Percentiles rank a stretch among this genome's conserved stretches.
Evolutionary conservation across 2,888 invertebrate genomes (phyloP).

Genomic region (Hydroisotoma schaefferi): DNA sequence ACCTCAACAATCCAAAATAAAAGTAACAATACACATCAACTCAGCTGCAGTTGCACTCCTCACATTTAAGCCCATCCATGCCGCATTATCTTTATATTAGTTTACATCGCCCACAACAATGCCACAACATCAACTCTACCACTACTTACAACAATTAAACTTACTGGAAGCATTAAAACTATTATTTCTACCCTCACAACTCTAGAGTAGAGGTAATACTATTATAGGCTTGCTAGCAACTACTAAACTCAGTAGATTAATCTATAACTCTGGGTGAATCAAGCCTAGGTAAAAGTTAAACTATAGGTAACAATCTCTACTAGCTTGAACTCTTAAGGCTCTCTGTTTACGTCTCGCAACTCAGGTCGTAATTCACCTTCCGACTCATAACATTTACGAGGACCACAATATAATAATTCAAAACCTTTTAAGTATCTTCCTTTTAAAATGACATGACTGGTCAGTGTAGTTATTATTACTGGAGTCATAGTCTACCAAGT

Average conservation of each 20-base stretch:
- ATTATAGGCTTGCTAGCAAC: too few species aligned
- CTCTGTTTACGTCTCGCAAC: neutral
- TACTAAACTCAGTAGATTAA: too few species aligned
- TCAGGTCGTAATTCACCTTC: neutral
- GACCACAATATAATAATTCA: neutral
- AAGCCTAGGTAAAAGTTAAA: too few species aligned
- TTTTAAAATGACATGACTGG: too few species aligned
- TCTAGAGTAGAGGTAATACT: too few species aligned
- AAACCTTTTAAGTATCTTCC: neutral
- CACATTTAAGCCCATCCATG: neutral
- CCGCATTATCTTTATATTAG: neutral
- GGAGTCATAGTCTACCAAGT: too few species aligned
- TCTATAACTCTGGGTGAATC: too few species aligned
- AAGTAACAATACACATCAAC: neutral
- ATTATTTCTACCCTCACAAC: too few species aligned
- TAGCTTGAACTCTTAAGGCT: neutral
- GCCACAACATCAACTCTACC: neutral
- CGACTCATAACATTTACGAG: neutral
- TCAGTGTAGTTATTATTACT: too few species aligned
- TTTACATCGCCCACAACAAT: neutral
- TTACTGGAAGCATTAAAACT: too few species aligned
- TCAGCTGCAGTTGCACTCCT: conserved; percentile 9
- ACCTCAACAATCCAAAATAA: conserved; percentile 4
- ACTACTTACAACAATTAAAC: neutral
- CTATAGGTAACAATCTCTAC: neutral